Evolutionary conservation across 2,797 vertebrate genomes (phyloP), one percentile per base, ranked within the genome.

Genomic region (Sorex maritimensis): DNA sequence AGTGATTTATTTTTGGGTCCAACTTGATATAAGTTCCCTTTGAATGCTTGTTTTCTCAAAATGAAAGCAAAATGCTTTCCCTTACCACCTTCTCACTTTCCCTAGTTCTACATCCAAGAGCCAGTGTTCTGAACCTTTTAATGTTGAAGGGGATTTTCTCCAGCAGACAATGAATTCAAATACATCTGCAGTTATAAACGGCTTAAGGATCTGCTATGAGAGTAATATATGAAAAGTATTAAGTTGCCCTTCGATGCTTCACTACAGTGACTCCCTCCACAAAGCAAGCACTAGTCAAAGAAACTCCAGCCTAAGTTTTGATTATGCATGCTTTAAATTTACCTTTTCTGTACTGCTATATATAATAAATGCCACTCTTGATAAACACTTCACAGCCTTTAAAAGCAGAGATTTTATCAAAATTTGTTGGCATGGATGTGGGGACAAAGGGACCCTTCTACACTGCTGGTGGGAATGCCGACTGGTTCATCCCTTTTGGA

Each of bases 131-230:
- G 34, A 55, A 8, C n/a, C 28, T 34, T 72, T 84, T 52, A 69
- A 91, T 90, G 67, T 30, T 46, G 58, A 84, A 52, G 44, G 14
- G 26, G 49, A 78, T 34, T 44, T 73, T 49, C 41, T 34, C 61
- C 67, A 72, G 52, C 30, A 88, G 67, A 85, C 91, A 91, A 81
- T 46, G 15, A 86, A 73, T 41, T 89, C 28, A 81, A 81, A 90
- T 44, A 67, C 26, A 34, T 19, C 46, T 61, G 4, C 69, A 72
- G 83, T 2, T 77, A 4, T 69, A 86, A 52, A 83, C 79, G 28
- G 11, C 26, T 44, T 81, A 44, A 34, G 19, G 14, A 58, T 58
- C 14, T 58, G 55, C 55, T 58, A 13, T 15, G 14, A 13, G 23
- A 49, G 44, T 34, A 23, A 11, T 81, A 71, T 63, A 78, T 52